phyloP scores from a whole-genome alignment of 2,888 invertebrate genomes.

The Cantharis rustica region DNA sequence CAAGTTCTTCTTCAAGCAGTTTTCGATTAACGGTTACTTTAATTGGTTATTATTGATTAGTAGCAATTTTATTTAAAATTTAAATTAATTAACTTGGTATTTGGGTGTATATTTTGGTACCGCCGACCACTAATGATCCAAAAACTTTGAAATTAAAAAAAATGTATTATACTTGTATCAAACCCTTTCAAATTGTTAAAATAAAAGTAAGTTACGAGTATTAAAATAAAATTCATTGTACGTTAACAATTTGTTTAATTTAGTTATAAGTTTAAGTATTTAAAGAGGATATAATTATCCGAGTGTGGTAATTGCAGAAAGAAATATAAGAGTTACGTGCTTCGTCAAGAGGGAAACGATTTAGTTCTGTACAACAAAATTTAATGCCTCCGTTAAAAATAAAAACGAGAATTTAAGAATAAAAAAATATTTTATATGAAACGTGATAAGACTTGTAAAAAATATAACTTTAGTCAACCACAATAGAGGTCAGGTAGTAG shows the following conservation, averaged over 20 bases:
- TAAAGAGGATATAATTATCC: background rate
- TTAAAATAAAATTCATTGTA: background rate
- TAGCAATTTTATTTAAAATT: background rate
- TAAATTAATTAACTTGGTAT: background rate
- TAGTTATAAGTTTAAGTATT: background rate
- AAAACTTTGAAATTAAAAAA: no score
- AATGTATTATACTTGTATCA: no score
- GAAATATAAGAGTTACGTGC: background rate
- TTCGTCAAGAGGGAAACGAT: background rate
- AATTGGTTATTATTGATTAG: background rate
- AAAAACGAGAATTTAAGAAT: background rate
- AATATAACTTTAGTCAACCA: background rate
- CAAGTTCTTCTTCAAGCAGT: background rate
- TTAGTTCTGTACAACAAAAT: background rate
- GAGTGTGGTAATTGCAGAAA: background rate
- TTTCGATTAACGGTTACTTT: background rate
- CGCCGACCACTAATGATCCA: no score
- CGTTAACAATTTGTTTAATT: background rate
- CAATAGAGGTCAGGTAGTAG: background rate
- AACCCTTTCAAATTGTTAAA: no score
- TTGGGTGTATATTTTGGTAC: no score
- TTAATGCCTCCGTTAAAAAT: background rate
- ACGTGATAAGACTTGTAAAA: background rate
- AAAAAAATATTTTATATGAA: background rate
- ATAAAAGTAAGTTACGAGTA: background rate